phyloP scores from a whole-genome alignment of 2,888 invertebrate genomes.

The Yponomeuta cagnagella region DNA sequence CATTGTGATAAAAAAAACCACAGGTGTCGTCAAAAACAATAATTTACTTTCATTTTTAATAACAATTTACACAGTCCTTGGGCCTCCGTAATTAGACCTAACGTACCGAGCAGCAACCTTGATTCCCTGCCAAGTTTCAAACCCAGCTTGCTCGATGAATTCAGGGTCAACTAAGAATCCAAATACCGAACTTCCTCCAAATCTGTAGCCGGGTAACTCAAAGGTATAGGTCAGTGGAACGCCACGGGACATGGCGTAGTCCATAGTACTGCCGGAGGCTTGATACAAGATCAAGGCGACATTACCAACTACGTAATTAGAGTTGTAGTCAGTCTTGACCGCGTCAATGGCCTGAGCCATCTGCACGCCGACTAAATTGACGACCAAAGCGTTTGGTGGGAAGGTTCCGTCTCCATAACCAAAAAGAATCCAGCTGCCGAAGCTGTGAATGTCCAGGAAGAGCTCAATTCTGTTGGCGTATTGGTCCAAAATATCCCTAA shows the following conservation, averaged over 20 bases:
- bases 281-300: slow-evolving; percentile 64
- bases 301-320: slow-evolving; percentile 68
- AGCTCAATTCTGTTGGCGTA: slow-evolving; percentile 69
- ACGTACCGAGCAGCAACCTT: slow-evolving; percentile 65
- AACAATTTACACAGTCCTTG: neutral
- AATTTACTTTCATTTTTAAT: slow-evolving; percentile 3
- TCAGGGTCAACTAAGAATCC: slow-evolving; percentile 75
- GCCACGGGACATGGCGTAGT: slow-evolving; percentile 73
- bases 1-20: neutral
- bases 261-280: slow-evolving; percentile 79
- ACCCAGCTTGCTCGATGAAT: slow-evolving; percentile 73
- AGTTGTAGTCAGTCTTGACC: slow-evolving; percentile 55
- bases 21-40: neutral
- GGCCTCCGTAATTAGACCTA: slow-evolving; percentile 28
- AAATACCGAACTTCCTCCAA: slow-evolving; percentile 37
- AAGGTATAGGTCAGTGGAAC: slow-evolving; percentile 76
- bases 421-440: slow-evolving; percentile 77
- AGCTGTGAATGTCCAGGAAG: slow-evolving; percentile 85
- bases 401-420: slow-evolving; percentile 53
- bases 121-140: slow-evolving; percentile 77
- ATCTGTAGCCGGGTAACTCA: slow-evolving; percentile 71
- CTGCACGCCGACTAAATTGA: slow-evolving; percentile 50
- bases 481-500: slow-evolving; percentile 73
- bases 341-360: slow-evolving; percentile 62
- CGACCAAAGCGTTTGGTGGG: slow-evolving; percentile 62